These are phyloP conservation scores for Agonopterix arenella DNA, from an alignment of 2,888 invertebrate species.

Conservation along the genomic window DNA sequence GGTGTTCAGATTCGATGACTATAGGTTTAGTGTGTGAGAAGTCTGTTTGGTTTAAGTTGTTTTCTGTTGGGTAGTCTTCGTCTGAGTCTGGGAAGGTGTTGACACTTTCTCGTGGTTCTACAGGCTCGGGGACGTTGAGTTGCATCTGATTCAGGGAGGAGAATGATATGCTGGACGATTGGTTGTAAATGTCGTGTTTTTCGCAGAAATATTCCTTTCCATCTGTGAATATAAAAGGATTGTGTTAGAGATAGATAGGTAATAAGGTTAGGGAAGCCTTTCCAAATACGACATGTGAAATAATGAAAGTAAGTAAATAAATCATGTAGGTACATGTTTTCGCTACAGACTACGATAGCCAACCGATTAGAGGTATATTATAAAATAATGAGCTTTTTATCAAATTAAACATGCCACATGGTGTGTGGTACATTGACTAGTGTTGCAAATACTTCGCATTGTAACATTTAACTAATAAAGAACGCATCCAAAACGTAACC, in stretches of 20 bases:
- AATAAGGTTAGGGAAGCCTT: too few species aligned
- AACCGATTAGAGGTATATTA: too few species aligned
- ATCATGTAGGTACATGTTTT: too few species aligned
- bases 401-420: conserved; percentile 81
- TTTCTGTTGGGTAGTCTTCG: conserved; percentile 64
- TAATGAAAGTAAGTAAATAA: too few species aligned
- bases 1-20: conserved; percentile 59
- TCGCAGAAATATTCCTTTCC: conserved; percentile 70
- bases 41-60: conserved; percentile 65
- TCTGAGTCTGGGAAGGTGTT: conserved; percentile 59
- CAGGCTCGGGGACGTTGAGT: conserved; percentile 60
- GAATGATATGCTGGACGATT: conserved; percentile 60
- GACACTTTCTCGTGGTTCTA: conserved; percentile 49
- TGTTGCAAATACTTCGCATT: too few species aligned
- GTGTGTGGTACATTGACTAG: too few species aligned
- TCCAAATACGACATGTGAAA: too few species aligned
- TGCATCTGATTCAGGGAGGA: conserved; percentile 62
- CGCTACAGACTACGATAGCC: too few species aligned
- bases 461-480: too few species aligned
- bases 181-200: conserved; percentile 66
- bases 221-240: conserved; percentile 29
- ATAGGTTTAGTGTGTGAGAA: conserved; percentile 68
- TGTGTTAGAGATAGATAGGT: too few species aligned
- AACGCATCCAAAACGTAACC: too few species aligned
- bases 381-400: too few species aligned